Base-by-base conservation (phyloP, 2,888 invertebrate genomes). In the Melanostoma scalare region DNA sequence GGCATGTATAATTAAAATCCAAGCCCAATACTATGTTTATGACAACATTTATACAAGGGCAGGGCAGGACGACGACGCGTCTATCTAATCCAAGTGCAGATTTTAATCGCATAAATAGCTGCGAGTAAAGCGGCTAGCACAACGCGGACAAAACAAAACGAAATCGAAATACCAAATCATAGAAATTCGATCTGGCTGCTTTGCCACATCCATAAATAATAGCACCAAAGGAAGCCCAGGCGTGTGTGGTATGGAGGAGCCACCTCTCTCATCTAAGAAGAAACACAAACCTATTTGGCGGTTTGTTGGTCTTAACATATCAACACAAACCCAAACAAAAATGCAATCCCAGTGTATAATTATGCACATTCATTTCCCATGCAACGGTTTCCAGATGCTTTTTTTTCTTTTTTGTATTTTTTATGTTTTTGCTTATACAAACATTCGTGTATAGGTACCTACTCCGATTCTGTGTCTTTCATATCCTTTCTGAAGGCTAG, bases 301-400 rank as follows among this genome's bases (percentile, higher is more conserved):
- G 38, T 55, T 61, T 48, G 30, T 42, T 44, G 36, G 48, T 60
- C 65, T 46, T 48, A 9, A 69, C 73, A 68, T 68, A 76, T 76
- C 72, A 55, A 48, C 44, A 55, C 72, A 2, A 53, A 75, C 48
- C 65, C 48, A 6, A 76, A 72, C 71, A 61, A 40, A 77, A 82
- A 69, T 69, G 44, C 61, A 82, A 68, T 74, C 63, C 78, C 67
- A 78, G 74, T n/a, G 61, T 78, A 78, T 84, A 84, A 84, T 84
- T 84, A 84, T 84, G 84, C 78, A 84, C 84, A 84, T 84, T 84
- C 74, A 78, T 84, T 74, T 78, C 69, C 65, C 77, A 77, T 69
- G 63, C 44, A 82, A 77, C 77, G 73, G 73, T 73, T 73, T 63
- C 50, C 31, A 20, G 9, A 33, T 6, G 6, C 3, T 46, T 8